These are phyloP conservation scores for Galagoides demidoff DNA, from an alignment of 2,797 vertebrate species.

Conservation along the genomic window DNA sequence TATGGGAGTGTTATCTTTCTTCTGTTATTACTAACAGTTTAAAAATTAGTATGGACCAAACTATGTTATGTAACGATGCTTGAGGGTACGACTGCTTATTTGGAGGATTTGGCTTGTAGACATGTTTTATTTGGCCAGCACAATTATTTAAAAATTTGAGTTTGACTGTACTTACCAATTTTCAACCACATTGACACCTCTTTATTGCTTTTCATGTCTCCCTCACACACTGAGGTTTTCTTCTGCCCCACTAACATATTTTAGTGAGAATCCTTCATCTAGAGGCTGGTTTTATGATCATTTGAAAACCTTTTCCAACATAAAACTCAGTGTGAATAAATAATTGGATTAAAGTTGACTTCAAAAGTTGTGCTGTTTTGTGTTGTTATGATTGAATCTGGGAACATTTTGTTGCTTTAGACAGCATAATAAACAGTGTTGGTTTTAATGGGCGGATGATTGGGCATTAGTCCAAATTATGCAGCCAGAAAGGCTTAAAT, in stretches of 20 bases:
- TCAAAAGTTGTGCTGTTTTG: constrained; percentile 8
- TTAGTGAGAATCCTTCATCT: background rate
- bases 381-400: background rate
- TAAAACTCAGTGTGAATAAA: background rate
- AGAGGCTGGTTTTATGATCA: background rate
- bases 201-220: background rate
- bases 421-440: background rate
- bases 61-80: background rate
- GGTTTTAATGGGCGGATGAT: background rate
- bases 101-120: background rate
- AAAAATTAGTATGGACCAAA: background rate
- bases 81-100: background rate
- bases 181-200: background rate
- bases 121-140: background rate
- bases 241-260: background rate
- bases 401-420: background rate
- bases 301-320: background rate
- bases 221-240: background rate
- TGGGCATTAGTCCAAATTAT: constrained; percentile 5
- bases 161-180: background rate
- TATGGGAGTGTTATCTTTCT: background rate
- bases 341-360: background rate
- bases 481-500: background rate
- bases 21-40: background rate
- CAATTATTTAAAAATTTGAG: background rate